Evolutionary conservation across 2,888 invertebrate genomes (phyloP), one percentile per base, ranked within the genome.

Genomic region (Acleris holmiana): DNA sequence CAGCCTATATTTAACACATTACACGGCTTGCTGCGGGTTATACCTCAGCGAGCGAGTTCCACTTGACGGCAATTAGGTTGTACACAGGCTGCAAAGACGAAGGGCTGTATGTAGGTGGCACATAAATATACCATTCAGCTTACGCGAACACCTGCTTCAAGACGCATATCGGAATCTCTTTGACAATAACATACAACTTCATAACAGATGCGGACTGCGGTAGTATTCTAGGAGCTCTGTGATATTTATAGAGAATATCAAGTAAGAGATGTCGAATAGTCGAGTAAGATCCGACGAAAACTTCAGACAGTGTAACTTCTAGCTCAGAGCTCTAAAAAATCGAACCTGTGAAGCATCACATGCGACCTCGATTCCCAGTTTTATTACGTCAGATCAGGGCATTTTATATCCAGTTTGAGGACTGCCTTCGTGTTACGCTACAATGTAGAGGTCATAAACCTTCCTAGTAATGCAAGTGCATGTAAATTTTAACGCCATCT

Each of bases 61-160:
- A 77, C 81, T 83, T 80, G 79, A 78, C 79, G 79, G 86, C 85
- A 88, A 88, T 88, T 87, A 88, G 18, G 64, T 54, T 65, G 83
- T 82, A 80, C 80, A 81, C 83, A 77, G 76, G 74, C 71, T 73
- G 73, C 72, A 79, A 77, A 78, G 80, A 78, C 78, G 40, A 59
- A 59, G 17, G 53, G 23, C 46, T 29, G 13, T 41, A 41, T 21
- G 18, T 21, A 54, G 18, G 50, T 7, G 50, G 46, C 53, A 40
- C 51, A 47, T 63, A 55, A 49, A 47, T 59, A 44, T 44, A 55
- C 56, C 41, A 40, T 40, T 4, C 58, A 73, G 71, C 72, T 75
- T 72, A 70, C 69, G 66, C 67, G 76, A 76, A 70, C 77, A 77
- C 75, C 75, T 75, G 73, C 66, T 69, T 60, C 66, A 51, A 53